Conservation (phyloP, 2,113 vertebrate species). For the Orcinus orca region DNA sequence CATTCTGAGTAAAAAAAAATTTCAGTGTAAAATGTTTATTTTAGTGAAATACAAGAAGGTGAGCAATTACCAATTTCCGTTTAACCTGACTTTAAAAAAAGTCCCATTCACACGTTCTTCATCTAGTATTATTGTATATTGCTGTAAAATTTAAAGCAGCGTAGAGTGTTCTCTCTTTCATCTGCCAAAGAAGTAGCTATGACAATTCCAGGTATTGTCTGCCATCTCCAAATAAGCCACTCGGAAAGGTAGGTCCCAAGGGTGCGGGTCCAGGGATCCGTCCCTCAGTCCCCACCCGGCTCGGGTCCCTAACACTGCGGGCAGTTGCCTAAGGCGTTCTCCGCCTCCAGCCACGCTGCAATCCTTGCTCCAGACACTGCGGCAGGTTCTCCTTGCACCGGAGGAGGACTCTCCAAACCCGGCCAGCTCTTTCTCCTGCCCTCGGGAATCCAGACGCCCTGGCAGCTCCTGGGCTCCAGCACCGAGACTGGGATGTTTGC, state of each 20-base stretch:
- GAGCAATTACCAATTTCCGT: conserved; percentile 9
- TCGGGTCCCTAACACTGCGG: conserved; percentile 45
- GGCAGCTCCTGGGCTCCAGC: conserved; percentile 74
- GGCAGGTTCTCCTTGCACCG: conserved; percentile 61
- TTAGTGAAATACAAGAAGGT: conserved; percentile 28
- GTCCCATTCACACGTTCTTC: background rate
- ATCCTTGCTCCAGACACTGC: conserved; percentile 61
- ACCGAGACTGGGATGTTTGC: conserved; percentile 70
- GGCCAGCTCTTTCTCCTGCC: background rate
- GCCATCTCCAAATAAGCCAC: conserved; percentile 26
- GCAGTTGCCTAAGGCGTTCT: conserved; percentile 53
- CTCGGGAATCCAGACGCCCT: conserved; percentile 64
- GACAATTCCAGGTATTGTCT: conserved; percentile 39
- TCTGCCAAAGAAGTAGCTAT: background rate
- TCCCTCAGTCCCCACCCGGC: background rate
- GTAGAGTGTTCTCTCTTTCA: background rate
- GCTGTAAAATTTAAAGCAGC: background rate
- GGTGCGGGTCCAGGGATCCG: background rate
- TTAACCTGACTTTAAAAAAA: conserved; percentile 17
- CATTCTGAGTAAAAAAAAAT: background rate
- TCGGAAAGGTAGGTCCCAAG: background rate
- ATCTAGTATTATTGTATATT: background rate
- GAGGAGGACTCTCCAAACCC: conserved; percentile 19
- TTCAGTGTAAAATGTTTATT: conserved; percentile 40
- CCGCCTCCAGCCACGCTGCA: conserved; percentile 46